Evolutionary conservation across 2,113 vertebrate genomes (phyloP).

Genomic region (Formicarius rufipectus): DNA sequence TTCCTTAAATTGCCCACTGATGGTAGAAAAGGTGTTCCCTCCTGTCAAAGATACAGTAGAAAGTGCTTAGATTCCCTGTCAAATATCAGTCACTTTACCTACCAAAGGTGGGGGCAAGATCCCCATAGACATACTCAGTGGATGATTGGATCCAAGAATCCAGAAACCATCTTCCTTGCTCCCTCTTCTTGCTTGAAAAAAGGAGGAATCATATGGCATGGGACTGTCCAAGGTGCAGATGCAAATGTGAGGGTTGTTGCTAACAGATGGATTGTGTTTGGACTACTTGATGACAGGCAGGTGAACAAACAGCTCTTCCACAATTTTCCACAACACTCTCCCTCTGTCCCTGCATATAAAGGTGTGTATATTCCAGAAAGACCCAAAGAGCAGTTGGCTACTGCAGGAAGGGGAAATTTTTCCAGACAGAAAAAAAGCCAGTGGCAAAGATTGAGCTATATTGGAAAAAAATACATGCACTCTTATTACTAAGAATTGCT

Average conservation of each 20-base stretch:
- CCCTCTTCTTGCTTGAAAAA: background rate
- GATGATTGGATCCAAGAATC: background rate
- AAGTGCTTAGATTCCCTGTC: background rate
- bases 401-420: background rate
- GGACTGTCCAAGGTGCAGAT: background rate
- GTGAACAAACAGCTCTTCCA: background rate
- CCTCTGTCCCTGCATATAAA: background rate
- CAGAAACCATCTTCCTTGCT: background rate
- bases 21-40: background rate
- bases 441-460: background rate
- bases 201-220: fast-evolving
- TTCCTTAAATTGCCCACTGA: background rate
- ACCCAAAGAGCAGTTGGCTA: background rate
- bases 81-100: background rate
- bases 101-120: background rate
- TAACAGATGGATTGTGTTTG: background rate
- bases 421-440: background rate
- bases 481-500: background rate
- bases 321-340: background rate
- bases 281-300: background rate
- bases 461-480: background rate
- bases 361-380: background rate
- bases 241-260: background rate
- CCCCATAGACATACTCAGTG: too few species aligned
- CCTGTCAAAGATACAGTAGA: background rate